Evolutionary conservation across 2,888 invertebrate species (phyloP), one percentile per base, ranked within the genome.

Genomic region (Drosophila meridiana): DNA sequence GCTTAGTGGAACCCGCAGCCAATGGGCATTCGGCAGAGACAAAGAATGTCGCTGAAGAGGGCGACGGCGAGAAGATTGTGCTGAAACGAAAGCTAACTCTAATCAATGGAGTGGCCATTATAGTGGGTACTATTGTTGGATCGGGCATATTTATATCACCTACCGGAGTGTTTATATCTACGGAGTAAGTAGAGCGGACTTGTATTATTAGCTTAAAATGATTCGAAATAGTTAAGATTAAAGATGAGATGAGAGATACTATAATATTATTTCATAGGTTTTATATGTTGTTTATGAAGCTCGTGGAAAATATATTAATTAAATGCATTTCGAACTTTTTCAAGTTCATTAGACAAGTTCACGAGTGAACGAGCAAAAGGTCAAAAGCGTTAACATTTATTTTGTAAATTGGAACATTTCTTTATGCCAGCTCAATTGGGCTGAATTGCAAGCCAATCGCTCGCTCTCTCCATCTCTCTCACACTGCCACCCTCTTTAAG

Each of bases 81-180:
- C 93, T 96, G 76, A 96, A 97, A 94, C 95, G 97, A 72, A 96
- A 96, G 94, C 96, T 98, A 87, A 97, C 97, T 38, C 94, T 98
- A 52, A 94, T 96, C 85, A 97, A 97, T 94, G 98, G 97, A 81
- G 97, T 98, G 34, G 96, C 96, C 36, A 95, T 98, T 72, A 98
- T 98, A 89, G 96, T 98, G 50, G 98, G 98, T 45, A 96, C 96
- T 38, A 97, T 98, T 87, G 96, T 98, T 79, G 98, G 98, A 94
- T 95, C 97, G 71, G 98, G 98, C 60, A 98, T 98, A 85, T 98
- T 98, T 93, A 96, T 98, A 83, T 96, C 97, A 36, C 98, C 98
- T n/a, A 96, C 97, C 78, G 96, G 96, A 82, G 96, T 96, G 76
- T 96, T 95, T 90, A 86, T 92, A 65, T 94, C 95, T 83, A 96